Evolutionary conservation across 2,797 vertebrate genomes (phyloP).

Genomic region (Poecile montanus): DNA sequence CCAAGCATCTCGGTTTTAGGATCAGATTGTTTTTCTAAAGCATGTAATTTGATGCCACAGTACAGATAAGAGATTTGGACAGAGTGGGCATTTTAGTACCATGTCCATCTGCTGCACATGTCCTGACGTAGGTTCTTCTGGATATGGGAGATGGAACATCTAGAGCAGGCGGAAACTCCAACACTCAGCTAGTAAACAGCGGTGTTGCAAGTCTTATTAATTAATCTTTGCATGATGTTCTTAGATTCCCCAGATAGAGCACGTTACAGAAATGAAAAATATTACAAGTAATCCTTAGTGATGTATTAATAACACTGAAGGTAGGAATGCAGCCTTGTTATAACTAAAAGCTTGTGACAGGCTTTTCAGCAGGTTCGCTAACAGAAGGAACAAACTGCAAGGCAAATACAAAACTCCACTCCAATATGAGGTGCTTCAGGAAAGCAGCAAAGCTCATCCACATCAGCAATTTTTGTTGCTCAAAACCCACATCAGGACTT

Average conservation of each 20-base stretch:
- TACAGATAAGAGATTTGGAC: neutral
- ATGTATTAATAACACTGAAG: neutral
- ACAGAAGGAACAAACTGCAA: neutral
- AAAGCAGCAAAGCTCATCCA: neutral
- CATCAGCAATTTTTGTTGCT: neutral
- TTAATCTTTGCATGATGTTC: constrained; percentile 47
- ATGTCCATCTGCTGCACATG: neutral
- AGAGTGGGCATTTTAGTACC: neutral
- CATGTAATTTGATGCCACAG: neutral
- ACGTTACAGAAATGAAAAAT: constrained; percentile 1
- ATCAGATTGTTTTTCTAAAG: neutral
- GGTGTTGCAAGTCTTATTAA: constrained; percentile 13
- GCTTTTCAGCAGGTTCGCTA: neutral
- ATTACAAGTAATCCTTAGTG: neutral
- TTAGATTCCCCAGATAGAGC: constrained; percentile 30
- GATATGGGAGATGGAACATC: neutral
- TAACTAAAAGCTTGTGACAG: neutral
- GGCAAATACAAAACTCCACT: neutral
- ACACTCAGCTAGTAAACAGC: constrained; percentile 2
- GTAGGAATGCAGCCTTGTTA: neutral
- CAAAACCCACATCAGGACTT: neutral
- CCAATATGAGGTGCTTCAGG: neutral
- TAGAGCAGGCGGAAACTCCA: neutral
- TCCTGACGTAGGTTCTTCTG: neutral
- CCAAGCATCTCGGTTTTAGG: neutral